These are phyloP conservation scores for Carapus acus DNA, from an alignment of 2,797 vertebrate species.

Conservation along the genomic window DNA sequence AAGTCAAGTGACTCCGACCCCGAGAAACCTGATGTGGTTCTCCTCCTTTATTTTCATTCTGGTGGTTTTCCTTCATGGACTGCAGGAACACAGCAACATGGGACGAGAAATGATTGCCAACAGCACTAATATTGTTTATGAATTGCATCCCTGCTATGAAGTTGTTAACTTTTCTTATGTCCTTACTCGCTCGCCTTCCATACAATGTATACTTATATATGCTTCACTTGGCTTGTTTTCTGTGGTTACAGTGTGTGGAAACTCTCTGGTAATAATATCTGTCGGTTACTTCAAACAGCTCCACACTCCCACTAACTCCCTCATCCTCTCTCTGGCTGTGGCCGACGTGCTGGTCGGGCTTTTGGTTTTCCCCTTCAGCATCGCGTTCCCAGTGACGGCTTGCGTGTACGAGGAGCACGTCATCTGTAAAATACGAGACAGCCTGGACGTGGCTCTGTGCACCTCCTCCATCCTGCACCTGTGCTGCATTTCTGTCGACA, in stretches of 20 bases:
- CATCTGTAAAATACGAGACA: slow-evolving; percentile 17
- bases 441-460: slow-evolving; percentile 19
- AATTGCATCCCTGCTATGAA: slow-evolving; percentile 32
- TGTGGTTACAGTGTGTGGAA: slow-evolving; percentile 32
- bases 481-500: slow-evolving; percentile 44
- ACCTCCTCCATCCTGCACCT: slow-evolving; percentile 30
- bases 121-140: background rate
- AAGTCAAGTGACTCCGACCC: too few relatives aligned
- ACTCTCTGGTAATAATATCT: slow-evolving; percentile 37
- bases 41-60: too few relatives aligned
- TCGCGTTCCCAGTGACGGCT: slow-evolving; percentile 2
- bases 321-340: slow-evolving; percentile 42
- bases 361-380: slow-evolving; percentile 28
- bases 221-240: slow-evolving; percentile 10
- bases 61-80: too few relatives aligned
- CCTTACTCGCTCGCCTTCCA: slow-evolving; percentile 2
- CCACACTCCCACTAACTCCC: slow-evolving; percentile 40
- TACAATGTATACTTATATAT: background rate
- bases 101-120: background rate
- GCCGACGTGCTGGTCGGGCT: slow-evolving; percentile 35
- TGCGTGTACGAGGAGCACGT: slow-evolving; percentile 10
- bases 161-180: background rate
- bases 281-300: slow-evolving; percentile 46
- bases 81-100: too few relatives aligned
- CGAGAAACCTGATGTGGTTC: too few relatives aligned